A percentile compares a stretch with the other conserved stretches of the same genome.
These are phyloP conservation scores for Tribolium madens DNA, from an alignment of 1,140 invertebrate species.

Conservation along the genomic window DNA sequence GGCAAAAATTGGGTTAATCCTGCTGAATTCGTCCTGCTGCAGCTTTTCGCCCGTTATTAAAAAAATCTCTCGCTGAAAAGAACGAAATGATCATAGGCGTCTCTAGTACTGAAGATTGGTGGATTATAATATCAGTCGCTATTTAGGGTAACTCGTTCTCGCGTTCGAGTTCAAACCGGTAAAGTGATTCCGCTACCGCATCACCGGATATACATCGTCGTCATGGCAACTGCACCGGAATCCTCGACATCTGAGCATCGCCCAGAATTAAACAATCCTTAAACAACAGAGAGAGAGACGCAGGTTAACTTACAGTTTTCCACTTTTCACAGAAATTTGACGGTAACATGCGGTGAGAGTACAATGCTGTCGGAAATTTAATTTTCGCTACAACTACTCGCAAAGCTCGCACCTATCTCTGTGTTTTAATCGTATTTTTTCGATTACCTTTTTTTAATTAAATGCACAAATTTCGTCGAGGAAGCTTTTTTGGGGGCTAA, in stretches of 20 bases:
- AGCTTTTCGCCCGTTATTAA: too few species aligned
- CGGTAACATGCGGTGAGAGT: constrained; percentile 39
- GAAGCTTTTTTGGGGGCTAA: too few species aligned
- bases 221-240: constrained; percentile 56
- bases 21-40: too few species aligned
- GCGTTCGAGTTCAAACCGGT: constrained; percentile 45
- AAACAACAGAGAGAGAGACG: constrained; percentile 42
- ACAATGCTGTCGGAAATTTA: constrained; percentile 39
- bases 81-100: not conserved
- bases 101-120: not conserved
- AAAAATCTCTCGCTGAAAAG: not conserved
- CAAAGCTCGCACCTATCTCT: not conserved
- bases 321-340: constrained; percentile 41
- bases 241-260: constrained; percentile 57
- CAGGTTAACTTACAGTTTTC: constrained; percentile 45
- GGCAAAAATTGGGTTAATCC: too few species aligned
- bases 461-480: constrained; percentile 2
- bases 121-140: constrained; percentile 41
- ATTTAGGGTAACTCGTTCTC: constrained; percentile 44
- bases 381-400: constrained; percentile 31
- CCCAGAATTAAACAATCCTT: constrained; percentile 53
- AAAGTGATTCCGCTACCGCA: constrained; percentile 57
- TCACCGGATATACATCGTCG: constrained; percentile 54
- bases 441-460: not conserved
- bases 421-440: not conserved